Conservation (phyloP, 2,888 invertebrate genomes). For the Melanchra persicariae region DNA sequence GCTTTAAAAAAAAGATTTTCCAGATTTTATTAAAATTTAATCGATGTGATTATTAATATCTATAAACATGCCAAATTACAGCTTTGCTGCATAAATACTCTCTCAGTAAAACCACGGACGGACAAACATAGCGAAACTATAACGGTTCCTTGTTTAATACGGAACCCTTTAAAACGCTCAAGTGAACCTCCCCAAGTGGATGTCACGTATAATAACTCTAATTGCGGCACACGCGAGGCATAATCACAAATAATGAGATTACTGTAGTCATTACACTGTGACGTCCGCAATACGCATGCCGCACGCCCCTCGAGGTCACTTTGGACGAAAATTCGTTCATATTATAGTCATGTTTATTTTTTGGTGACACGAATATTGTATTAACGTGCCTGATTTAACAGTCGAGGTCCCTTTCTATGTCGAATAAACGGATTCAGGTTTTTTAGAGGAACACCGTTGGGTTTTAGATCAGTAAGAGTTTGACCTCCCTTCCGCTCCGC, state of each 20-base stretch:
- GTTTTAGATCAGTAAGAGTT: too few relatives aligned
- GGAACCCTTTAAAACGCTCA: too few relatives aligned
- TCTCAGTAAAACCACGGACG: too few relatives aligned
- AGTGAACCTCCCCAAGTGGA: neutral
- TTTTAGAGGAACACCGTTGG: too few relatives aligned
- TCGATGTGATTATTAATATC: too few relatives aligned
- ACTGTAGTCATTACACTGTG: conserved; percentile 32
- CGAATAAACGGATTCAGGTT: neutral
- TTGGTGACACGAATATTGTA: conserved; percentile 1
- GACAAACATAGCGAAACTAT: too few relatives aligned
- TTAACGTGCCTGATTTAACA: neutral
- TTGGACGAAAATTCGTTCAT: conserved; percentile 7
- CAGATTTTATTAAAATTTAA: too few relatives aligned
- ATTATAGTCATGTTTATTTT: conserved; percentile 11
- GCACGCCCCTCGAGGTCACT: conserved; percentile 32
- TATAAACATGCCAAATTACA: too few relatives aligned
- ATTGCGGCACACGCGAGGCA: conserved; percentile 48
- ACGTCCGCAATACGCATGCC: conserved; percentile 18
- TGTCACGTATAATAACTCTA: conserved; percentile 43
- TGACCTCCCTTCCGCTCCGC: too few relatives aligned
- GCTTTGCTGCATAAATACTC: too few relatives aligned
- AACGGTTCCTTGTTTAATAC: too few relatives aligned
- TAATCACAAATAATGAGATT: conserved; percentile 59
- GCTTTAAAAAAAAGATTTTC: too few relatives aligned
- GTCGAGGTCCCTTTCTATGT: neutral